These are phyloP conservation scores for Phortica magna DNA, from an alignment of 2,888 invertebrate species.

Conservation along the genomic window DNA sequence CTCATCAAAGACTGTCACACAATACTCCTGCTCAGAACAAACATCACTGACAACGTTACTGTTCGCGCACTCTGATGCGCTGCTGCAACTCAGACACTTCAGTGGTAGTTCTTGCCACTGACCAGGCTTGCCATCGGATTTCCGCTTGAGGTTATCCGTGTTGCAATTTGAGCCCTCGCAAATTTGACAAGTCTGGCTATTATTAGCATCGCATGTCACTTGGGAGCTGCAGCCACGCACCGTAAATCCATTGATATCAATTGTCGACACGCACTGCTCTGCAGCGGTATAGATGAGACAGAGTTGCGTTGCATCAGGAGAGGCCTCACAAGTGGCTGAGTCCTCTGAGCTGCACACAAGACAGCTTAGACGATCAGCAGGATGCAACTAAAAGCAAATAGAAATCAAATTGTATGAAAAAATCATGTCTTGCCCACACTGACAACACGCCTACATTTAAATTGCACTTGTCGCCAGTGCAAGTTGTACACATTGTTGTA, in stretches of 20 bases:
- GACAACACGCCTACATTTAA: slow-evolving; percentile 50
- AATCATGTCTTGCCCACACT: background rate
- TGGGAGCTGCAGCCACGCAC: slow-evolving; percentile 67
- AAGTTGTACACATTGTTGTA: slow-evolving; percentile 57
- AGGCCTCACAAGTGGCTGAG: slow-evolving; percentile 53
- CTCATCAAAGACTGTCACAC: slow-evolving; percentile 68
- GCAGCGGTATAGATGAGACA: slow-evolving; percentile 57
- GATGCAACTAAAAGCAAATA: slow-evolving; percentile 59
- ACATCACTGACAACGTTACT: slow-evolving; percentile 3
- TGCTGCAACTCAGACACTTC: slow-evolving; percentile 61
- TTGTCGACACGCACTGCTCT: slow-evolving; percentile 61
- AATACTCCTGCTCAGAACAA: slow-evolving; percentile 59
- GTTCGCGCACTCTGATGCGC: slow-evolving; percentile 49
- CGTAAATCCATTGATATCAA: slow-evolving; percentile 59
- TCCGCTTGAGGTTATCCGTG: slow-evolving; percentile 59
- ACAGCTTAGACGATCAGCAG: slow-evolving; percentile 65
- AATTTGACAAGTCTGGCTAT: slow-evolving; percentile 51
- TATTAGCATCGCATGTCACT: slow-evolving; percentile 51
- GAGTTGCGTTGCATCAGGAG: slow-evolving; percentile 49
- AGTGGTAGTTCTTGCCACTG: slow-evolving; percentile 71
- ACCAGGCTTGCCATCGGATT: slow-evolving; percentile 67
- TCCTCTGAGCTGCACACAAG: slow-evolving; percentile 63
- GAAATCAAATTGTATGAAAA: background rate
- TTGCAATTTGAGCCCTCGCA: slow-evolving; percentile 67
- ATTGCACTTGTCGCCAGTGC: slow-evolving; percentile 64